A percentile compares a stretch with the other conserved stretches of the same genome.
These are phyloP conservation scores for Myoxocephalus aenaeus DNA, from an alignment of 2,797 vertebrate species.

Conservation along the genomic window DNA sequence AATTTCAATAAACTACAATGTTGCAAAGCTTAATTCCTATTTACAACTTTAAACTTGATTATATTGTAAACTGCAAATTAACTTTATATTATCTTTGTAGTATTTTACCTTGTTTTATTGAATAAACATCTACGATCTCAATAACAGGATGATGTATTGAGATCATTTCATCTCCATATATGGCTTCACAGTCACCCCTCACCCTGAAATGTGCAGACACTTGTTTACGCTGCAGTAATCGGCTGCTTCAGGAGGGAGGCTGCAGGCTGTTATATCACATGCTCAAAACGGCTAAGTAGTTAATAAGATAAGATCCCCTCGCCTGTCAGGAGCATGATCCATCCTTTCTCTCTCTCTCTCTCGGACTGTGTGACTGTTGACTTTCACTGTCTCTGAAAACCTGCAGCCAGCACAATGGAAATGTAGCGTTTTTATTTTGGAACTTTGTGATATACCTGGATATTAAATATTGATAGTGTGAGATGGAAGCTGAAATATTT, in stretches of 20 bases:
- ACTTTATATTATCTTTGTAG: slow-evolving; percentile 56
- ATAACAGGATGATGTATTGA: neutral
- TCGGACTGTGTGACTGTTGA: slow-evolving; percentile 10
- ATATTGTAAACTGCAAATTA: slow-evolving; percentile 5
- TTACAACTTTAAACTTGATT: slow-evolving; percentile 26
- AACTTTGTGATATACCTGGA: neutral
- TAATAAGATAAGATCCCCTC: slow-evolving; percentile 70
- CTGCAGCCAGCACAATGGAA: neutral
- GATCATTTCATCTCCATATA: neutral
- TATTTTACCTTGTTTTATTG: slow-evolving; percentile 43
- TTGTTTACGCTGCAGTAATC: slow-evolving; percentile 15
- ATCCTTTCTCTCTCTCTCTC: neutral
- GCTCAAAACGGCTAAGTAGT: slow-evolving; percentile 65
- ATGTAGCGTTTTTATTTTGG: neutral
- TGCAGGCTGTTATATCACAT: slow-evolving; percentile 44
- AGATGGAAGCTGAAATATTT: slow-evolving; percentile 12
- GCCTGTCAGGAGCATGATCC: slow-evolving; percentile 25
- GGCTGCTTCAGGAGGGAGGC: neutral
- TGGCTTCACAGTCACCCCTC: neutral
- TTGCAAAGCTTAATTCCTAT: slow-evolving; percentile 1
- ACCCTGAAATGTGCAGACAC: slow-evolving; percentile 6
- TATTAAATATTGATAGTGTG: neutral
- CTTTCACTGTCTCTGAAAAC: slow-evolving; percentile 10
- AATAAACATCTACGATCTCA: slow-evolving; percentile 59
- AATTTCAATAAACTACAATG: neutral